phyloP scores from a whole-genome alignment of 2,797 vertebrate genomes.

The Morelia viridis region DNA sequence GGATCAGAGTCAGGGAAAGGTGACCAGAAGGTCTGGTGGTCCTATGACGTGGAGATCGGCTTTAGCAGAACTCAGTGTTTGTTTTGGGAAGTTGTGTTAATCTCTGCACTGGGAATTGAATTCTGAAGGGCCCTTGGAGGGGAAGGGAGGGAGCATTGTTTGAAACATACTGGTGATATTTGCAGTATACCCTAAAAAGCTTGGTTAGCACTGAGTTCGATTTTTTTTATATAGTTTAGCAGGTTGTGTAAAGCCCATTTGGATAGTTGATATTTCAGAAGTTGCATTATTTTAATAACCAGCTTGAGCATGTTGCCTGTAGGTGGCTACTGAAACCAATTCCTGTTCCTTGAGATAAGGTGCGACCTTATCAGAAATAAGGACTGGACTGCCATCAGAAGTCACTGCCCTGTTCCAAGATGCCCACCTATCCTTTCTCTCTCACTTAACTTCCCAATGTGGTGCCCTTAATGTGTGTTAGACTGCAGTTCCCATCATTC shows the following conservation, averaged over 20 bases:
- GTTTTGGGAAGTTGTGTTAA: constrained; percentile 22
- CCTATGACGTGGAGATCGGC: constrained; percentile 49
- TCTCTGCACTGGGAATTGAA: constrained; percentile 10
- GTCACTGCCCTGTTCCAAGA: background rate
- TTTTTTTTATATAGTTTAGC: background rate
- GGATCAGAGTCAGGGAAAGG: background rate
- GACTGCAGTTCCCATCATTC: background rate
- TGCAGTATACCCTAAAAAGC: background rate
- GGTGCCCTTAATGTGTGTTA: background rate
- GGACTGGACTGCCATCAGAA: too few species aligned
- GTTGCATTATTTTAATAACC: background rate
- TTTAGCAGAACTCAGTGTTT: constrained; percentile 22
- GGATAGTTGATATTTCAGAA: background rate
- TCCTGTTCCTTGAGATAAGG: background rate
- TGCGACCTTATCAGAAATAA: background rate
- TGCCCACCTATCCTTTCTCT: background rate
- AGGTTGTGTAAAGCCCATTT: background rate
- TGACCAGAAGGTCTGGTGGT: constrained; percentile 1
- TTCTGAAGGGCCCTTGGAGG: background rate
- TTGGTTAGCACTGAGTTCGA: background rate
- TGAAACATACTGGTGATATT: background rate
- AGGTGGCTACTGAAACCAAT: constrained; percentile 13
- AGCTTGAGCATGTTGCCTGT: background rate
- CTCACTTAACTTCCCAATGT: background rate
- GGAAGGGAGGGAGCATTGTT: background rate